Conservation (phyloP, 2,888 invertebrate species). For the Chymomyza amoena region DNA sequence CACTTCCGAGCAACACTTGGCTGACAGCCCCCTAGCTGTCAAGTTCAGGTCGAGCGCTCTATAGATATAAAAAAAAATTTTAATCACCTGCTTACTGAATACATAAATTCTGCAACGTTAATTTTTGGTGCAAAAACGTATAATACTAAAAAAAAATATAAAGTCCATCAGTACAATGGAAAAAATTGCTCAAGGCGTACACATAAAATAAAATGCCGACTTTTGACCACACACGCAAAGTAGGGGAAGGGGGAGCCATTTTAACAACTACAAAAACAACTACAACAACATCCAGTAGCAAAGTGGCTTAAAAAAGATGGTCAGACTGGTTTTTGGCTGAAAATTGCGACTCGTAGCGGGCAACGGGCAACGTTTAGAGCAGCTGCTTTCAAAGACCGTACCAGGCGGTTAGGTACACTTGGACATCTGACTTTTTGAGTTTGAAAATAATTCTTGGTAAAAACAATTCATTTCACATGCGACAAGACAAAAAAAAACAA, state of each 20-base stretch:
- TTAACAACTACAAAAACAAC: not conserved
- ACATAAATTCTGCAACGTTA: slow-evolving; percentile 60
- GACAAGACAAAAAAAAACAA: not conserved
- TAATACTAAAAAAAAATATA: slow-evolving; percentile 18
- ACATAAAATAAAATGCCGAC: slow-evolving; percentile 65
- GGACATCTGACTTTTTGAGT: slow-evolving; percentile 51
- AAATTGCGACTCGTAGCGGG: slow-evolving; percentile 53
- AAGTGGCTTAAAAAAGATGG: slow-evolving; percentile 51
- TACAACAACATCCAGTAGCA: not conserved
- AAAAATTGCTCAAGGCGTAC: slow-evolving; percentile 61
- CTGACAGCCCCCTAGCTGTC: not conserved
- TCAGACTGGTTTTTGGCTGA: slow-evolving; percentile 66
- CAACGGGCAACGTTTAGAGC: slow-evolving; percentile 33
- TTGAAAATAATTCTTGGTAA: slow-evolving; percentile 56
- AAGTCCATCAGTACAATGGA: slow-evolving; percentile 46
- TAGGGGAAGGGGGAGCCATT: not conserved
- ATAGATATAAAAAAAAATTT: not conserved
- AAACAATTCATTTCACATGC: slow-evolving; percentile 56
- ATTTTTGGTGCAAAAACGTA: slow-evolving; percentile 35
- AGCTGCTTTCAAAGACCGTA: slow-evolving; percentile 46
- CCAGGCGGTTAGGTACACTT: slow-evolving; percentile 17
- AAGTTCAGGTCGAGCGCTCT: not conserved
- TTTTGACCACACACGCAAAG: slow-evolving; percentile 63
- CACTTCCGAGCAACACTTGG: not conserved
- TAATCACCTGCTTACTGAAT: not conserved